Conservation (phyloP, 2,888 invertebrate species). For the Drosophila nigricruria region DNA sequence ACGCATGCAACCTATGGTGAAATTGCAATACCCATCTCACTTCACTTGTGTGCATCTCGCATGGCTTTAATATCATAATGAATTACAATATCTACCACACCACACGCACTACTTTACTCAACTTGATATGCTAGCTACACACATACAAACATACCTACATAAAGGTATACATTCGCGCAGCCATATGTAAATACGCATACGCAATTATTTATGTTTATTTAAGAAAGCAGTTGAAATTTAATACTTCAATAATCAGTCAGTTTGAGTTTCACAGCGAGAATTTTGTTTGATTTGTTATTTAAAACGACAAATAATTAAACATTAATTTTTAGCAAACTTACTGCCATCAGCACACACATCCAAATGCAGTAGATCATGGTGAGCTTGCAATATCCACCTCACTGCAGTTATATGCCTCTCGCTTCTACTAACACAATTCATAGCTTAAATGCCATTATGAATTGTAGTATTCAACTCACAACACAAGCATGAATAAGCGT, state of each 20-base stretch:
- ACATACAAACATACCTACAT: background rate
- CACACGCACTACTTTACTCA: background rate
- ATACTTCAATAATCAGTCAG: background rate
- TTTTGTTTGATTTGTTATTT: background rate
- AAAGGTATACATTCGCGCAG: background rate
- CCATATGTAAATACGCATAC: background rate
- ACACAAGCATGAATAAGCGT: background rate
- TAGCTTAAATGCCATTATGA: background rate
- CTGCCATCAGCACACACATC: background rate
- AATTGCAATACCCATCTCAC: background rate
- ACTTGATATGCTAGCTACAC: too few species aligned
- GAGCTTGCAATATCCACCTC: background rate
- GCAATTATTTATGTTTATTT: too few species aligned
- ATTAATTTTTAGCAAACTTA: too few species aligned
- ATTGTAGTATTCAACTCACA: background rate
- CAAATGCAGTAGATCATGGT: background rate
- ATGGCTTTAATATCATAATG: background rate
- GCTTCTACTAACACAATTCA: background rate
- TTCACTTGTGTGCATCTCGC: background rate
- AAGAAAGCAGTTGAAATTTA: too few species aligned
- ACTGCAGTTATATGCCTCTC: background rate
- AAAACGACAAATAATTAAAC: background rate
- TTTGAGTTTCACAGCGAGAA: background rate
- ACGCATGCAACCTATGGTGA: background rate
- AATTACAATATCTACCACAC: background rate